A percentile compares a stretch with the other conserved stretches of the same genome.
These are phyloP conservation scores for Drosophila navojoa DNA, from an alignment of 1,140 invertebrate species.

Conservation along the genomic window DNA sequence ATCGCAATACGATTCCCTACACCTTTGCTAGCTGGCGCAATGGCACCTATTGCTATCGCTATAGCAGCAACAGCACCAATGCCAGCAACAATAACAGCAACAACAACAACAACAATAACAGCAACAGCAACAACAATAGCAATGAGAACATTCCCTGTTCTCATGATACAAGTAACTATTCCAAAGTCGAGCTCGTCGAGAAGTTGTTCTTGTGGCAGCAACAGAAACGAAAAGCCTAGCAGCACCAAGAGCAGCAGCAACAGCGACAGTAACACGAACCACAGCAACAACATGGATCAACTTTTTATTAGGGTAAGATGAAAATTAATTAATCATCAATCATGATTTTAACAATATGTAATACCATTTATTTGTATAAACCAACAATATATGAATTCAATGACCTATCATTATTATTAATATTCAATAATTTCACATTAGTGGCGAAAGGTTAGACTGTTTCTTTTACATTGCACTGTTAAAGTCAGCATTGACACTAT, in stretches of 20 bases:
- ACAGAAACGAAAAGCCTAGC: constrained; percentile 71
- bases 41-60: constrained; percentile 69
- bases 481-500: too few relatives aligned
- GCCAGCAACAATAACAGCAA: constrained; percentile 24
- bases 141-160: constrained; percentile 34
- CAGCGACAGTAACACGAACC: constrained; percentile 24
- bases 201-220: constrained; percentile 74
- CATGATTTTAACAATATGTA: too few relatives aligned
- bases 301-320: constrained; percentile 61
- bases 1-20: constrained; percentile 56
- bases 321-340: background rate
- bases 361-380: too few relatives aligned
- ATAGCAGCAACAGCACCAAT: constrained; percentile 36
- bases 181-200: constrained; percentile 73
- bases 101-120: constrained; percentile 32
- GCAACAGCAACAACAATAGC: constrained; percentile 36
- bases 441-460: too few relatives aligned
- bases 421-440: too few relatives aligned
- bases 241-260: constrained; percentile 1
- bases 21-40: constrained; percentile 72
- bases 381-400: too few relatives aligned
- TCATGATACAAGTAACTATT: constrained; percentile 61
- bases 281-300: constrained; percentile 55
- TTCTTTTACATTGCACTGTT: too few relatives aligned
- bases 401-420: too few relatives aligned